Evolutionary conservation across 2,113 vertebrate genomes (phyloP).

Genomic region (Tetraodon nigroviridis): DNA sequence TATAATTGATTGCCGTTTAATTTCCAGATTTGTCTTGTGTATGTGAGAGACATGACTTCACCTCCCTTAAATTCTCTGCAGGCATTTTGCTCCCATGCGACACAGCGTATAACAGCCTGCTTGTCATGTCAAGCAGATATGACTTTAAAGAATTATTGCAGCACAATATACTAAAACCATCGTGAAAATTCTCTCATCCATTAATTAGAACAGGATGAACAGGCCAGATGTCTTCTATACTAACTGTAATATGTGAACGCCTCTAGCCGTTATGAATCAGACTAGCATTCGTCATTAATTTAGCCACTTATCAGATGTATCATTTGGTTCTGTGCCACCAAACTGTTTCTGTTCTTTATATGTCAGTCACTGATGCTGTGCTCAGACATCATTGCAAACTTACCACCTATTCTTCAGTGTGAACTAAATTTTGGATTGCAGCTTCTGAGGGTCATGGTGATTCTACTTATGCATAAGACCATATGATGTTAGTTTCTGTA

Average conservation of each 20-base stretch:
- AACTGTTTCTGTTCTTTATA: no score
- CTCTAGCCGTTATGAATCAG: neutral
- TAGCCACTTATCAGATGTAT: no score
- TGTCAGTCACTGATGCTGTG: no score
- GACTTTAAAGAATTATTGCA: neutral
- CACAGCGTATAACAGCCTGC: neutral
- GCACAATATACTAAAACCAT: neutral
- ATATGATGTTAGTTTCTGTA: no score
- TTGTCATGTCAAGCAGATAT: conserved; percentile 1
- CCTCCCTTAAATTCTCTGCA: neutral
- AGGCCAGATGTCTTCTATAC: conserved; percentile 6
- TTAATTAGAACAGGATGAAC: conserved; percentile 6
- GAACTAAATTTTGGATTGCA: no score
- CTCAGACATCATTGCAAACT: no score
- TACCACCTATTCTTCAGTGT: no score
- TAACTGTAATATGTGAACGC: neutral
- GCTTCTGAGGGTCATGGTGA: no score
- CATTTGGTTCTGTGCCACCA: no score
- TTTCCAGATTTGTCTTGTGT: neutral
- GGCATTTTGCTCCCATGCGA: conserved; percentile 2
- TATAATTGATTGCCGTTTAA: neutral
- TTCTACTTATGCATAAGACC: no score
- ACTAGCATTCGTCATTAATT: no score
- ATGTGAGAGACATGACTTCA: neutral
- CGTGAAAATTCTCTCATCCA: neutral